Percentiles rank a stretch among this genome's conserved stretches.
These are phyloP conservation scores for Tapirus indicus DNA, from an alignment of 2,797 vertebrate species.

Conservation along the genomic window DNA sequence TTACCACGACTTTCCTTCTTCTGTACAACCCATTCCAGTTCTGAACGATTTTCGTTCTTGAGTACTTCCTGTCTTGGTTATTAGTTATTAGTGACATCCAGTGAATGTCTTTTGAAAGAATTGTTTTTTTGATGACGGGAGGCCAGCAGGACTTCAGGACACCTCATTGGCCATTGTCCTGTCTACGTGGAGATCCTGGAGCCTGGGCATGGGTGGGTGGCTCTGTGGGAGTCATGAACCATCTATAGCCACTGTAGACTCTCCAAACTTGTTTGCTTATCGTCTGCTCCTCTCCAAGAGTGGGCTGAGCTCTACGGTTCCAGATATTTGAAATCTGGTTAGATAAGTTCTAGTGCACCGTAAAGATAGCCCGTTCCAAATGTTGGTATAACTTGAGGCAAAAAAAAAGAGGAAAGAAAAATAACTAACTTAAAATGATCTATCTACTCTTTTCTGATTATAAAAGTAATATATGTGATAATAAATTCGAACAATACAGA, in stretches of 20 bases:
- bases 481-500: background rate
- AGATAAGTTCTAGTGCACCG: background rate
- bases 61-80: background rate
- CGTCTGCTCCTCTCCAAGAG: background rate
- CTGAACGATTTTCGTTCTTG: background rate
- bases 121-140: background rate
- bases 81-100: background rate
- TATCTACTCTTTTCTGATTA: background rate
- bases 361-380: background rate
- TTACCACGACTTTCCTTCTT: background rate
- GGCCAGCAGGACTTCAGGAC: too few relatives aligned
- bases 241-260: background rate
- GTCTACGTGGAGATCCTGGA: background rate
- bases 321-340: background rate
- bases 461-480: background rate
- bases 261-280: background rate
- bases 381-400: background rate
- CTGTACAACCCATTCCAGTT: background rate
- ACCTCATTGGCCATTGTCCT: background rate
- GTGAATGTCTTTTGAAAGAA: background rate
- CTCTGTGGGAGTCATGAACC: background rate
- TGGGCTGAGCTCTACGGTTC: background rate
- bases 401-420: background rate
- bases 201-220: rapidly evolving
- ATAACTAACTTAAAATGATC: background rate